These are phyloP conservation scores for Lacerta bilineata DNA, from an alignment of 2,797 vertebrate genomes.

Conservation along the genomic window DNA sequence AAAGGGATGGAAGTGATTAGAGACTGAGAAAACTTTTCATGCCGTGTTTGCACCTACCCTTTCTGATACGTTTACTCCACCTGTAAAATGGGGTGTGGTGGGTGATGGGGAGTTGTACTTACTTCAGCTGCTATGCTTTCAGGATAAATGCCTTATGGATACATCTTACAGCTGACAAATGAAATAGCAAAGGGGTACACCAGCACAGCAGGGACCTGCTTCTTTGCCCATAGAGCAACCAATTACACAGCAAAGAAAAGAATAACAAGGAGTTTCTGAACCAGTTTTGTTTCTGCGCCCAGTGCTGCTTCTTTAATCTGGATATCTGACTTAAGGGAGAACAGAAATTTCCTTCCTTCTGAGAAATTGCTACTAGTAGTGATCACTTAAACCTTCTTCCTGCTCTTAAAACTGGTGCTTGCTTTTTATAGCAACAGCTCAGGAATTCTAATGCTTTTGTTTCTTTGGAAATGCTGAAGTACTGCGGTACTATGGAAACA, in stretches of 20 bases:
- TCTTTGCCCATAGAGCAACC: constrained; percentile 14
- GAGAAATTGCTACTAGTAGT: fast-evolving
- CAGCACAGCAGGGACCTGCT: background rate
- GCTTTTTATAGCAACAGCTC: background rate
- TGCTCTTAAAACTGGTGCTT: background rate
- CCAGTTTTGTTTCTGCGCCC: background rate
- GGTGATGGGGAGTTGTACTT: too few relatives aligned
- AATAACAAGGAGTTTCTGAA: background rate
- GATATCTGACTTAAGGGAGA: background rate
- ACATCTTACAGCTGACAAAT: background rate
- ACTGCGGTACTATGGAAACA: background rate
- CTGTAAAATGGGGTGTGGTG: background rate
- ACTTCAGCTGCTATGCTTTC: background rate
- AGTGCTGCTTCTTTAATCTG: background rate
- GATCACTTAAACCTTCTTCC: background rate
- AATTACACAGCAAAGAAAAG: fast-evolving
- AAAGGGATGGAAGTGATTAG: background rate
- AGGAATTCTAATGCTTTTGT: background rate
- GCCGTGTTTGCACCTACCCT: background rate
- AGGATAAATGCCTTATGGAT: background rate
- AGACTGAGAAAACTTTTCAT: background rate
- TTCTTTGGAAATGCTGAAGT: constrained; percentile 17
- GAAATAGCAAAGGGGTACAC: background rate
- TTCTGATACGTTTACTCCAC: background rate
- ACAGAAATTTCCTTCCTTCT: background rate